Conservation (phyloP, 2,888 invertebrate genomes). For the Drosophila pseudotalamancana region DNA sequence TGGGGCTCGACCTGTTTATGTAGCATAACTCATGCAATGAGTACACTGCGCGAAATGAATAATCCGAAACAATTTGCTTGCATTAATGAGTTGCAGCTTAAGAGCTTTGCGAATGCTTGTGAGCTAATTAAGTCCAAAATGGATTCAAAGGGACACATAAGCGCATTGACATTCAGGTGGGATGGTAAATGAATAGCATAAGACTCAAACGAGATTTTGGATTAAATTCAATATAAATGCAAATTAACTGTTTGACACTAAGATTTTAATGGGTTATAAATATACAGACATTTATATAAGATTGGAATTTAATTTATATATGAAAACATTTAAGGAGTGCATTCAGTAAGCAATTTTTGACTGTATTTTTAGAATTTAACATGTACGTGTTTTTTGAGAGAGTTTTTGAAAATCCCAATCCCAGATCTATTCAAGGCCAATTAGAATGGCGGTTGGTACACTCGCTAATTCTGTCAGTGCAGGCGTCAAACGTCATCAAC, state of each 20-base stretch:
- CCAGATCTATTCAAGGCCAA: slow-evolving; percentile 55
- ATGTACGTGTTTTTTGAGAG: too few species aligned
- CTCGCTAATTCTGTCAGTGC: slow-evolving; percentile 68
- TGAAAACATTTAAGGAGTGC: too few species aligned
- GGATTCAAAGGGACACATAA: not conserved
- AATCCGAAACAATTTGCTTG: not conserved
- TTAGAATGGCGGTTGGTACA: slow-evolving; percentile 40
- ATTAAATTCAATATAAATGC: too few species aligned
- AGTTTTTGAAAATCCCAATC: slow-evolving; percentile 15
- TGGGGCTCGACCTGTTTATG: slow-evolving; percentile 50
- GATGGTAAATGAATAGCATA: not conserved
- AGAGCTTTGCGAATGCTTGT: not conserved
- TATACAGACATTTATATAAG: too few species aligned
- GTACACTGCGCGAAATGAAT: slow-evolving; percentile 40
- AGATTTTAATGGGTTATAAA: too few species aligned
- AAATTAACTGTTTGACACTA: too few species aligned
- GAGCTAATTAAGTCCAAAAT: not conserved
- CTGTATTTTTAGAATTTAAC: too few species aligned
- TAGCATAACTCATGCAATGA: slow-evolving; percentile 46
- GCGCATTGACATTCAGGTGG: not conserved
- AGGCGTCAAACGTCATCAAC: slow-evolving; percentile 64
- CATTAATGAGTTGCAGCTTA: not conserved
- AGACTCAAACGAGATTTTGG: not conserved
- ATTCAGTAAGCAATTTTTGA: not conserved
- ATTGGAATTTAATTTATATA: too few species aligned